Conservation (phyloP, 2,797 vertebrate species). For the Pteronotus mesoamericanus region DNA sequence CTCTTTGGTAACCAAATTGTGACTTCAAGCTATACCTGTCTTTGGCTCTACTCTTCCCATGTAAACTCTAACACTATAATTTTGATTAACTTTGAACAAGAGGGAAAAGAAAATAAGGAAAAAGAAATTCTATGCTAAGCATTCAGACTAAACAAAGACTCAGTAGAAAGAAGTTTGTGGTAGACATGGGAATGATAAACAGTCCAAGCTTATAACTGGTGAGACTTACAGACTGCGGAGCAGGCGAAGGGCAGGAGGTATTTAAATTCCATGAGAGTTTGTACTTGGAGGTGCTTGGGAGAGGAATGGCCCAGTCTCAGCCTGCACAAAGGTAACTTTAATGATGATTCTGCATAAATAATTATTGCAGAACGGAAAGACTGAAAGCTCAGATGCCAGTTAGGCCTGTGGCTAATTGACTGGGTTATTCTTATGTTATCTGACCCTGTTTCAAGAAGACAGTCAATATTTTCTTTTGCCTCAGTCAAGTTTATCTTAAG, state of each 20-base stretch:
- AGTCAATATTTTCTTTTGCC: background rate
- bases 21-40: background rate
- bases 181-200: background rate
- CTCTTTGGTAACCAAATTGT: background rate
- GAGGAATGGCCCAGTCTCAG: background rate
- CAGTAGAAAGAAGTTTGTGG: background rate
- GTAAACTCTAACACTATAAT: background rate
- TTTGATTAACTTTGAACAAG: background rate
- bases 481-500: background rate
- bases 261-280: background rate
- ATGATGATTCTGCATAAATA: background rate
- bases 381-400: background rate
- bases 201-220: no score
- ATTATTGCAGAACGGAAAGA: background rate
- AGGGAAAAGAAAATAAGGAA: background rate
- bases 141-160: background rate
- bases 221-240: background rate
- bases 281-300: background rate
- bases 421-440: background rate
- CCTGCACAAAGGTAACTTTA: background rate
- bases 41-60: background rate
- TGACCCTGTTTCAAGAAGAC: background rate
- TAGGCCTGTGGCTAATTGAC: background rate
- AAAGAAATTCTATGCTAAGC: background rate
- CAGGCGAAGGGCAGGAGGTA: background rate